phyloP scores from a whole-genome alignment of 2,888 invertebrate species.

The Pseudoips prasinana region DNA sequence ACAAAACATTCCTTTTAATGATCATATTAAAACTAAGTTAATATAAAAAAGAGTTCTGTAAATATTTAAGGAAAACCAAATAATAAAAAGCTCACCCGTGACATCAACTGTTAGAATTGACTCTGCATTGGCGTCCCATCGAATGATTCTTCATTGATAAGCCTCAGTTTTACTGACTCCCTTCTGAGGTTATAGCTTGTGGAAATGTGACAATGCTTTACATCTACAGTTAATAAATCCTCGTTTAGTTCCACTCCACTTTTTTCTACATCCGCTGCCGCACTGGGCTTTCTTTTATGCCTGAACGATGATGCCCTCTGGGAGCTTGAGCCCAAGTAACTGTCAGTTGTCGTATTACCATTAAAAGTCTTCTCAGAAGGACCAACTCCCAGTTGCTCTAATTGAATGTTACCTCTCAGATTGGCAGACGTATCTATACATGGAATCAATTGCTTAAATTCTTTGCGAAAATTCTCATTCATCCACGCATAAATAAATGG shows the following conservation, averaged over 20 bases:
- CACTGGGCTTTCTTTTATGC: slow-evolving; percentile 80
- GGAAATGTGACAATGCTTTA: slow-evolving; percentile 76
- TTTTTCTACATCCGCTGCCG: slow-evolving; percentile 83
- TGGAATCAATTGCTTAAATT: slow-evolving; percentile 90
- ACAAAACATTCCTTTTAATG: no score
- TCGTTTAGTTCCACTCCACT: slow-evolving; percentile 76
- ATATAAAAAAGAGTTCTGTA: no score
- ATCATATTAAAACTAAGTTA: no score
- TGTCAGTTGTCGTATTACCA: slow-evolving; percentile 88
- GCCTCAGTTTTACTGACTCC: slow-evolving; percentile 71
- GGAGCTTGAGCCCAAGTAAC: slow-evolving; percentile 81
- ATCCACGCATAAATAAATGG: slow-evolving; percentile 98
- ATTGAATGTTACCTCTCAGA: slow-evolving; percentile 60
- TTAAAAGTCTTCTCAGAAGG: slow-evolving; percentile 87
- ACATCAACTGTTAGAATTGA: slow-evolving; percentile 75
- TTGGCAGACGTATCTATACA: slow-evolving; percentile 81
- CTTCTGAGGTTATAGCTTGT: slow-evolving; percentile 73
- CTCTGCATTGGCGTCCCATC: slow-evolving; percentile 67
- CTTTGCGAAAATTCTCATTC: slow-evolving; percentile 97
- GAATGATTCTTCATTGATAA: slow-evolving; percentile 76
- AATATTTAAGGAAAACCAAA: no score
- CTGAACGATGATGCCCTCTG: slow-evolving; percentile 77
- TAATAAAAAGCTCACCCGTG: slow-evolving; percentile 54
- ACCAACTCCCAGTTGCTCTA: slow-evolving; percentile 80
- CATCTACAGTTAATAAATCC: slow-evolving; percentile 67